Base-by-base conservation (phyloP, 2,797 vertebrate species). In the Lerista edwardsae region DNA sequence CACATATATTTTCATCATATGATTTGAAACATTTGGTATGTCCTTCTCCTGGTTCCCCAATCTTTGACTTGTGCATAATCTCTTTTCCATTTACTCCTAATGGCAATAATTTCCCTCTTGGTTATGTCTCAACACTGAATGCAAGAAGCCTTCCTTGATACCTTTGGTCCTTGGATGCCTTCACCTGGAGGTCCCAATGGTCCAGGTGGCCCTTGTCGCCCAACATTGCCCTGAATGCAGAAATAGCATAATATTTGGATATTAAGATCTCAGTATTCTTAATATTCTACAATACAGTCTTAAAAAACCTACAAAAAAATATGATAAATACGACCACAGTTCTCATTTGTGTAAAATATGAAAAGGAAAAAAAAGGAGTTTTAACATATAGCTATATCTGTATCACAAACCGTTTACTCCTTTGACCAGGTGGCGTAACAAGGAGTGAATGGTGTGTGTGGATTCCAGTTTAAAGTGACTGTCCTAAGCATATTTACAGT, bases 131-230 rank as follows among this genome's bases (percentile, higher is more conserved):
- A 77, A 79, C 57, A 57, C 39, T 85, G 85, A 86, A 91, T 84
- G 79, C 41, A 79, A 6, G 27, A 59, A 82, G 41, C 78, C 10
- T 74, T 85, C 78, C 10, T 74, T 85, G 92, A 94, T 97, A 98
- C 98, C 97, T 98, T 99, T 89, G 95, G 93, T 83, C 98, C 98
- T 95, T 98, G 98, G 94, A 98, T 95, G 82, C 98, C 97, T 93
- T 97, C 97, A 80, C 98, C 98, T 81, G 94, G 94, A 85, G 97
- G 97, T 85, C 98, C 98, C 78, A 83, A 59, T 91, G 96, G 93
- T 29, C 98, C 98, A 80, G 94, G 88, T 75, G 94, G 91, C 47
- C 98, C 98, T 91, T 95, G 90, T 34, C 97, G 95, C 85, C 98
- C 98, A 77, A 84, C 39, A 91, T 94, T 95, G 88, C 98, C 98